Percentiles rank a stretch among this genome's conserved stretches.
Evolutionary conservation across 2,113 vertebrate species (phyloP).

Genomic region (Anas platyrhynchos): DNA sequence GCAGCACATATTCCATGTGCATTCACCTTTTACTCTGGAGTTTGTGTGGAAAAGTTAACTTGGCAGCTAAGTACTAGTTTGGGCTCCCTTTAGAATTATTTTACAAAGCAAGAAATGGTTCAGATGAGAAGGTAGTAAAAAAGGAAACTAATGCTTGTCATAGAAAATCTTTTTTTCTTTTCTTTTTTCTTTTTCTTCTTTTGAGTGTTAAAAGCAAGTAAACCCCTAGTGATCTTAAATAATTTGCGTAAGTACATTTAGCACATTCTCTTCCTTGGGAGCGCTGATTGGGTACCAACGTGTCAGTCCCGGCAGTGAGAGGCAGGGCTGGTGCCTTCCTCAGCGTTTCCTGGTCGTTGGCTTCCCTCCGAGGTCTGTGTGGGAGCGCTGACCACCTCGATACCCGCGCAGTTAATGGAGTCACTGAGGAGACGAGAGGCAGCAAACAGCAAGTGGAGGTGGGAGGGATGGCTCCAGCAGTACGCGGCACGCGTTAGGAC

Average conservation of each 20-base stretch:
- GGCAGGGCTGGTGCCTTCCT: neutral
- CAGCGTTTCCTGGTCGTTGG: slow-evolving; percentile 39
- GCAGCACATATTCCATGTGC: neutral
- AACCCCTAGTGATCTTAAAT: slow-evolving; percentile 69
- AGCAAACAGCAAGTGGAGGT: slow-evolving; percentile 28
- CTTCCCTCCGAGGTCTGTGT: slow-evolving; percentile 47
- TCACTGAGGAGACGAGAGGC: slow-evolving; percentile 51
- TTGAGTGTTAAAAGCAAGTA: slow-evolving; percentile 72
- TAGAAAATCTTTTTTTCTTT: neutral
- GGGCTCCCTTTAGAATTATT: slow-evolving; percentile 54
- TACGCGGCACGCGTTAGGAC: slow-evolving; percentile 62
- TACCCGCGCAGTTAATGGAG: slow-evolving; percentile 42
- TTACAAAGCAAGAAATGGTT: slow-evolving; percentile 35
- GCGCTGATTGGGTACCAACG: slow-evolving; percentile 11
- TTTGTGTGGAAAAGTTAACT: slow-evolving; percentile 52
- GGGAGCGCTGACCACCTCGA: slow-evolving; percentile 53
- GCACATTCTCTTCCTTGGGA: slow-evolving; percentile 45
- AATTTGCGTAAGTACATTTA: slow-evolving; percentile 71
- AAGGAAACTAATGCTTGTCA: slow-evolving; percentile 54
- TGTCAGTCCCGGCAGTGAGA: slow-evolving; percentile 31
- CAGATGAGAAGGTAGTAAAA: slow-evolving; percentile 26
- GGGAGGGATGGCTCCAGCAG: slow-evolving; percentile 55
- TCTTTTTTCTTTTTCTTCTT: neutral
- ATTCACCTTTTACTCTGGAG: neutral
- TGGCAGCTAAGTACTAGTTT: slow-evolving; percentile 43